phyloP scores from a whole-genome alignment of 1,140 invertebrate species.

The Colletes gigas region DNA sequence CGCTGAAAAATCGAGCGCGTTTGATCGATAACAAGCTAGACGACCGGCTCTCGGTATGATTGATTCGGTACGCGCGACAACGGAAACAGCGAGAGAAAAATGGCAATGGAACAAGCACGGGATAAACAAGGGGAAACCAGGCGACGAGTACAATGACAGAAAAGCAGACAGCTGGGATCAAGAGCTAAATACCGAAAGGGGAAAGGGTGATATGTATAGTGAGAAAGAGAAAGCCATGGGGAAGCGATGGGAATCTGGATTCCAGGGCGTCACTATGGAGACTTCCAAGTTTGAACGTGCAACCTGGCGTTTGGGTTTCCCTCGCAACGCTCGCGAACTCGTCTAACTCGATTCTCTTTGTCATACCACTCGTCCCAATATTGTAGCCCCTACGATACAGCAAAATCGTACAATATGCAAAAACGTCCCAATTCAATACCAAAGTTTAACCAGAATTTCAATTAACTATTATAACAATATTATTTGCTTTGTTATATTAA shows the following conservation, averaged over 20 bases:
- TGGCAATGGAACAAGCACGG: background rate
- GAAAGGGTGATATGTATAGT: background rate
- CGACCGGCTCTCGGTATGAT: too few species aligned
- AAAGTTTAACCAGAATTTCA: too few species aligned
- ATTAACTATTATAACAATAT: too few species aligned
- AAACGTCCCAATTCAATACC: too few species aligned
- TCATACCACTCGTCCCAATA: background rate
- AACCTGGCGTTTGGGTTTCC: background rate
- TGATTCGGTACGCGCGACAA: background rate
- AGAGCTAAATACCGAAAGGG: background rate
- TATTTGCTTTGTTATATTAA: too few species aligned
- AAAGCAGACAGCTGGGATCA: background rate
- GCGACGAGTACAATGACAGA: background rate
- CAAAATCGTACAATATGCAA: too few species aligned
- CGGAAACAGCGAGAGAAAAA: background rate
- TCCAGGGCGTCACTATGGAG: conserved; percentile 62
- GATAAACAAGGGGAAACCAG: background rate
- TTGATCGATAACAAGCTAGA: background rate
- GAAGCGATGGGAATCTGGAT: conserved; percentile 17
- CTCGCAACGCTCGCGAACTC: background rate
- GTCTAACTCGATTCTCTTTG: background rate
- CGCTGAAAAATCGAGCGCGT: background rate
- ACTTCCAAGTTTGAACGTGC: conserved; percentile 26
- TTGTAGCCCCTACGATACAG: too few species aligned
- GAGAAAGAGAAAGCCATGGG: background rate